Evolutionary conservation across 2,888 invertebrate species (phyloP).

Genomic region (Heliconius charithonia): DNA sequence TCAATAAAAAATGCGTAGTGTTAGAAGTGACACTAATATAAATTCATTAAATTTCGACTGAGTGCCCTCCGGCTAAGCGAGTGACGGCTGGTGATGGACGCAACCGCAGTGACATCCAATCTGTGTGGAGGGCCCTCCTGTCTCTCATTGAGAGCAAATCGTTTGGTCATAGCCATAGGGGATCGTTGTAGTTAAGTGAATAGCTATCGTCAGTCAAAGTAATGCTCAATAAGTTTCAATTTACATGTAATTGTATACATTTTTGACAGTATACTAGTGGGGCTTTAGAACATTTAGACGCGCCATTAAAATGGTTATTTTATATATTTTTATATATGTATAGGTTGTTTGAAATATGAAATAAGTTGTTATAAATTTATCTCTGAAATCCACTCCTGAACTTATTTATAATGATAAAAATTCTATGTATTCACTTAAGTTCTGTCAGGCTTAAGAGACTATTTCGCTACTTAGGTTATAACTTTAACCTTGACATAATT

Average conservation of each 20-base stretch:
- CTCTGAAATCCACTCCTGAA: not conserved
- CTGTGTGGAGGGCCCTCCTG: slow-evolving; percentile 68
- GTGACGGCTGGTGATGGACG: slow-evolving; percentile 52
- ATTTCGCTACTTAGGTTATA: not conserved
- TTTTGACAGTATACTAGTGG: not conserved
- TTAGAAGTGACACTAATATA: slow-evolving; percentile 55
- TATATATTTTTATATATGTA: not conserved
- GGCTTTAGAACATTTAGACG: not conserved
- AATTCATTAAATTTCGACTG: slow-evolving; percentile 64
- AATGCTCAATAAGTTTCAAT: slow-evolving; percentile 22
- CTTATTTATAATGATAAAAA: not conserved
- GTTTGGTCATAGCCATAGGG: slow-evolving; percentile 54
- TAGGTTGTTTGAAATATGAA: not conserved
- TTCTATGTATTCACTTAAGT: not conserved
- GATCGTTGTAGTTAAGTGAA: slow-evolving; percentile 39
- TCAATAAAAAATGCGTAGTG: slow-evolving; percentile 8
- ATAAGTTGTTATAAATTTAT: not conserved
- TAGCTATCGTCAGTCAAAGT: slow-evolving; percentile 19
- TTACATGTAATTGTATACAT: slow-evolving; percentile 6
- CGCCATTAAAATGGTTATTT: not conserved
- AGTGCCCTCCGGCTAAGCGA: slow-evolving; percentile 58
- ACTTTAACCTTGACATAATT: not conserved
- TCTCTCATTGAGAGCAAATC: slow-evolving; percentile 74
- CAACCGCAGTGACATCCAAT: slow-evolving; percentile 72
- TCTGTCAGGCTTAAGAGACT: not conserved